These are phyloP conservation scores for Girardinichthys multiradiatus DNA, from an alignment of 2,113 vertebrate species.

Conservation along the genomic window DNA sequence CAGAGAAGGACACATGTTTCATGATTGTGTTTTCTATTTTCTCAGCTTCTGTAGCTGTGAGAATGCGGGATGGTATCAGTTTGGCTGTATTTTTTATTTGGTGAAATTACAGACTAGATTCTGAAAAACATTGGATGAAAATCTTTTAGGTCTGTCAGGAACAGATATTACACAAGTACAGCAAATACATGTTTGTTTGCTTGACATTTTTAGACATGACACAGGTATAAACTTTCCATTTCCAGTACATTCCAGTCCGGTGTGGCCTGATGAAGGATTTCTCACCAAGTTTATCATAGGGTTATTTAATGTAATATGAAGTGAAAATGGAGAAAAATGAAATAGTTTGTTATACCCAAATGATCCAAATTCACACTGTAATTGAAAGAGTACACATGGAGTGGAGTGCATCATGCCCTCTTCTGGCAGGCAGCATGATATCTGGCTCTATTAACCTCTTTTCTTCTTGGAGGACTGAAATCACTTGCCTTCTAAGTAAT, in stretches of 20 bases:
- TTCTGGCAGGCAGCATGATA: slow-evolving; percentile 63
- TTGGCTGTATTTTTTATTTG: too few relatives aligned
- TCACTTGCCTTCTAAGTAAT: too few relatives aligned
- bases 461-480: not conserved
- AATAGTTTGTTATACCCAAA: not conserved
- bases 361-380: not conserved
- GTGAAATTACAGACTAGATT: not conserved
- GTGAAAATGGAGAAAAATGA: not conserved
- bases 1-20: too few relatives aligned
- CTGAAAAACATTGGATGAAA: not conserved
- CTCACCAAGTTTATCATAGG: too few relatives aligned
- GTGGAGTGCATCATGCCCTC: slow-evolving; percentile 64
- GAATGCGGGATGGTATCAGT: too few relatives aligned
- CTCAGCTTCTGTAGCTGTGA: too few relatives aligned
- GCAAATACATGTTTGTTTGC: not conserved
- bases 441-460: slow-evolving; percentile 12
- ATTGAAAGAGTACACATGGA: slow-evolving; percentile 2
- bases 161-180: not conserved
- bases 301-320: too few relatives aligned
- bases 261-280: too few relatives aligned
- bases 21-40: too few relatives aligned
- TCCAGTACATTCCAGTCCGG: not conserved
- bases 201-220: not conserved
- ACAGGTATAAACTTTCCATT: not conserved
- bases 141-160: not conserved